phyloP scores from a whole-genome alignment of 1,140 invertebrate species.

The Cepaea nemoralis region DNA sequence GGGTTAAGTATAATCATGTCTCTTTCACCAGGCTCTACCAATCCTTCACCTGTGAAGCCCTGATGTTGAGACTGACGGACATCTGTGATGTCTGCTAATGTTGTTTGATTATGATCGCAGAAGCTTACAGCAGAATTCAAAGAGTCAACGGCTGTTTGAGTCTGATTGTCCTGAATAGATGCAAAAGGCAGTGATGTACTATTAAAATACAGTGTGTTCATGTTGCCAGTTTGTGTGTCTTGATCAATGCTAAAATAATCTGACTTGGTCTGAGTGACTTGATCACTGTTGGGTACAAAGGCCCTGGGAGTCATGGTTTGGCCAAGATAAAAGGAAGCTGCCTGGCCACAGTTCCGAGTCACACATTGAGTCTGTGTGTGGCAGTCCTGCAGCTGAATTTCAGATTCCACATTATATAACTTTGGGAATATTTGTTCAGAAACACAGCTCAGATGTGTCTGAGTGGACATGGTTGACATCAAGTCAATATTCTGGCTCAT shows the following conservation, averaged over 20 bases:
- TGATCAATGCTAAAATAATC: constrained; percentile 1
- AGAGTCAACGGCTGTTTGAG: neutral
- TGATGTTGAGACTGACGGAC: neutral
- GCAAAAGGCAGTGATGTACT: neutral
- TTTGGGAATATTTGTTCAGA: constrained; percentile 9
- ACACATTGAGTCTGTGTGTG: constrained; percentile 5
- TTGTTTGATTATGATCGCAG: neutral
- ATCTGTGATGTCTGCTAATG: neutral
- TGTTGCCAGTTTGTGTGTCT: constrained; percentile 20
- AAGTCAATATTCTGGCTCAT: neutral
- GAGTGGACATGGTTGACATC: constrained; percentile 24
- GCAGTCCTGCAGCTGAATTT: constrained; percentile 6
- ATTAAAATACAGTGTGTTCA: neutral
- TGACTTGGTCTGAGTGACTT: neutral
- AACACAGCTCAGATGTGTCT: constrained; percentile 26
- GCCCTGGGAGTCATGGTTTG: neutral
- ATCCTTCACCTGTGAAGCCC: constrained; percentile 5
- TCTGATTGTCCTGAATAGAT: constrained; percentile 13
- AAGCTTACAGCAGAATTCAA: neutral
- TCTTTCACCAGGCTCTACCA: neutral
- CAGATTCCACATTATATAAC: neutral
- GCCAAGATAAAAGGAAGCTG: neutral
- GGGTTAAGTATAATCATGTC: neutral
- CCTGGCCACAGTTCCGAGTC: neutral
- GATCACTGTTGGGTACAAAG: neutral